Conservation (phyloP, 2,797 vertebrate species). For the Ficedula albicollis region DNA sequence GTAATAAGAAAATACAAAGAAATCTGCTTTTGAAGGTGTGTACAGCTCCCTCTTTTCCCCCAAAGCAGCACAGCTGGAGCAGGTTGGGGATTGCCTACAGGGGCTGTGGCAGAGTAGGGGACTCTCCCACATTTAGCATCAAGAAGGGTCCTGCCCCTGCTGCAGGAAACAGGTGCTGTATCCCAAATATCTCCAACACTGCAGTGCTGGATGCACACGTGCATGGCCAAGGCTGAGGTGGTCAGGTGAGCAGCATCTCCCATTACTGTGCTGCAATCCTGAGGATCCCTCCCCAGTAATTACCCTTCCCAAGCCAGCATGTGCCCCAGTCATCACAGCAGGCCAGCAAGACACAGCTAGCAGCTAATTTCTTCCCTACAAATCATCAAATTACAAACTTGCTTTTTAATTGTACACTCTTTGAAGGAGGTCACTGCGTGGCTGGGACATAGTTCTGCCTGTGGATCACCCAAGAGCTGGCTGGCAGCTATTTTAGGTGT, state of each 20-base stretch:
- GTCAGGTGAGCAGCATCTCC: neutral
- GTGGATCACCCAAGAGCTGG: neutral
- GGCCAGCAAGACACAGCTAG: neutral
- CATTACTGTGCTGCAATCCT: neutral
- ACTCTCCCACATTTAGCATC: rapidly evolving
- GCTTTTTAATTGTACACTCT: neutral
- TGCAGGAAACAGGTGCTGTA: neutral
- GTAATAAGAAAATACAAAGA: neutral
- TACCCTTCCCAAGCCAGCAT: neutral
- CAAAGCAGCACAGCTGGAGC: neutral
- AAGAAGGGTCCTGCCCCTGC: neutral
- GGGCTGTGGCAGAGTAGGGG: neutral
- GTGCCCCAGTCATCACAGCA: neutral
- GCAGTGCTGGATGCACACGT: neutral
- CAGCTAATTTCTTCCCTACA: constrained; percentile 23
- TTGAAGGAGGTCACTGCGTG: neutral
- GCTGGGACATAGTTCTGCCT: neutral
- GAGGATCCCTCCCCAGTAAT: neutral
- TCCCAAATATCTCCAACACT: neutral
- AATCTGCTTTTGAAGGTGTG: neutral
- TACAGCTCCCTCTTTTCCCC: neutral
- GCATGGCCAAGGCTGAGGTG: neutral
- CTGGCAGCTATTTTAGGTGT: neutral
- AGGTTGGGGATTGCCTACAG: neutral
- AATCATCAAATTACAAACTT: constrained; percentile 11